Base-by-base conservation (phyloP, 2,888 invertebrate genomes). In the Andrena minutula region DNA sequence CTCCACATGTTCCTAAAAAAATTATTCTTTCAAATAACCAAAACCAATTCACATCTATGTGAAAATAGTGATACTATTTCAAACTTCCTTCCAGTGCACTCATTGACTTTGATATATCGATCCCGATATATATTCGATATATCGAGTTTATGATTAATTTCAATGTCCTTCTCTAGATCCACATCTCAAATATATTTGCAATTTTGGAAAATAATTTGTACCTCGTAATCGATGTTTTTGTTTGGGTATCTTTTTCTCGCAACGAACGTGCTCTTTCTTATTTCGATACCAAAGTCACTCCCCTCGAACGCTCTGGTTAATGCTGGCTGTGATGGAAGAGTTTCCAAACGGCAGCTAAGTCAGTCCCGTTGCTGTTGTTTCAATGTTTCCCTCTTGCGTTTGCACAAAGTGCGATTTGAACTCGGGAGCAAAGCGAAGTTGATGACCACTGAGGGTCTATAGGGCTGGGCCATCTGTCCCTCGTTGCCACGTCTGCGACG, bases 401-500 rank as follows among this genome's bases (percentile, higher is more conserved):
- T 49, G 30, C 60, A 26, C 65, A 53, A 51, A 51, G 53, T 60
- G 60, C 66, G 61, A 72, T 79, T 80, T 80, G 56, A 80, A 73
- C 35, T 41, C 4, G 61, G 12, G 51, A 74, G 75, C 58, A 68
- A 79, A 65, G 80, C 53, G 28, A 77, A 75, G 79, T 78, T 85
- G 84, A 75, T 47, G 68, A 84, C 61, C 82, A 85, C 85, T 79
- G 84, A 75, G 69, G 74, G 79, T 71, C 74, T 84, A 84, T 77
- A 82, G 80, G 85, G 82, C 82, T 82, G 85, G 81, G 81, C 88
- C 90, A 90, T 91, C 91, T 90, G 91, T 91, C 90, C 91, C 89
- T 90, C 88, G 91, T 91, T 90, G 91, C 91, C 91, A 90, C 89
- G 88, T 90, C 90, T 89, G 86, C 88, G 79, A 84, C 79, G 79